Base-by-base conservation (phyloP, 2,113 vertebrate species). In the Caranx melampygus region DNA sequence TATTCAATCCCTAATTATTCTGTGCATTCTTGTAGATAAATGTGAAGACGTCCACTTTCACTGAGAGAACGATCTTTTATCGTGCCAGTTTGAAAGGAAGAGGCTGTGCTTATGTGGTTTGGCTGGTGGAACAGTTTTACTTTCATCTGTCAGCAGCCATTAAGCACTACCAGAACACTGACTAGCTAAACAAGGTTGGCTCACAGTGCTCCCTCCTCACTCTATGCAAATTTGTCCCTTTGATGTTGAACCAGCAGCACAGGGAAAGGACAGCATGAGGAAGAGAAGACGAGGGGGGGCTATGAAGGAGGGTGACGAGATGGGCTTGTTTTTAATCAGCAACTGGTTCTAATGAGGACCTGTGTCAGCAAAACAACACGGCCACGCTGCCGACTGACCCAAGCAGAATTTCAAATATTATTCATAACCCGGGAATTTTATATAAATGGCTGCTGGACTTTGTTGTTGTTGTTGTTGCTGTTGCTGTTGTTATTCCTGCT, bases 91-190 rank as follows among this genome's bases (percentile, higher is more conserved):
- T 2, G 63, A 58, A 18, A 52, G 74, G 54, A 81, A 44, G 67
- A 81, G 75, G 84, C 47, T 57, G 73, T 61, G 81, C 61, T 83
- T 78, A 67, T 73, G 86, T 76, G 83, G 74, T 81, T 87, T 66
- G 81, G 54, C 60, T 78, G 72, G 70, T 75, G 63, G 44, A 90
- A 72, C 54, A 42, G 34, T 83, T 84, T 89, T 64, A 72, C 83
- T 91, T 90, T 92, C 85, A 90, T 90, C 83, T 87, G 83, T 88
- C 85, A 85, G 87, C 69, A 83, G 69, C 87, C 86, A 85, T 90
- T 85, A 86, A 85, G 59, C 79, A 79, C 15, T 42, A 64, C 54
- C 78, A 83, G 82, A 88, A 73, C 76, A 83, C 68, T 55, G 77
- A 63, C 76, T 68, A 76, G 84, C 81, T 86, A 82, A 88, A 90